Evolutionary conservation across 92 coral and sea anemone species (phyloP).

Genomic region (Umimayanthus kanabou): DNA sequence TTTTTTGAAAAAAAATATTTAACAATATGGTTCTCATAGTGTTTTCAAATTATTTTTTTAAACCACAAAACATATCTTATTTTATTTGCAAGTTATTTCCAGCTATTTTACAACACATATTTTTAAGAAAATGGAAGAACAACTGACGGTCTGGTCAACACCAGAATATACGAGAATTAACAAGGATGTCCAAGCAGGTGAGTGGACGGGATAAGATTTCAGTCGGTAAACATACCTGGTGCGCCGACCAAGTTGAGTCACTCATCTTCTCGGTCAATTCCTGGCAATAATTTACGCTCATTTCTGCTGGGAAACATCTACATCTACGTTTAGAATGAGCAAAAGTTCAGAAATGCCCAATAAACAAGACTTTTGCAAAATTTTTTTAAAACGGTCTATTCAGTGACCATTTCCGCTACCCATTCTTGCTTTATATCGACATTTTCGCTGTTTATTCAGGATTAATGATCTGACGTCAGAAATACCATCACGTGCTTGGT

Average conservation of each 20-base stretch:
- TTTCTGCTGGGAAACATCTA: constrained; percentile 21
- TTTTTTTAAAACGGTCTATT: constrained; percentile 27
- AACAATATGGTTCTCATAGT: constrained; percentile 1
- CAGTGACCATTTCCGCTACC: constrained; percentile 17
- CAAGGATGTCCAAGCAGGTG: too few species aligned
- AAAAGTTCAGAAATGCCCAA: constrained; percentile 19
- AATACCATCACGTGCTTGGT: too few species aligned
- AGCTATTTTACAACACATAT: constrained; percentile 10
- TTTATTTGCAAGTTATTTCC: constrained; percentile 21
- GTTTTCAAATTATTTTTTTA: constrained; percentile 19
- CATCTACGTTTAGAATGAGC: constrained; percentile 2
- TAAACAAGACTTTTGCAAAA: neutral
- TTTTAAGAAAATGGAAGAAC: constrained; percentile 17
- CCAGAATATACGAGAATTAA: too few species aligned
- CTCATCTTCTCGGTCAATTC: neutral
- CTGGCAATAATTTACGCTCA: constrained; percentile 16
- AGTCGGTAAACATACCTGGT: constrained; percentile 22
- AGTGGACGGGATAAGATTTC: too few species aligned
- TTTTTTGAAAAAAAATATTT: neutral
- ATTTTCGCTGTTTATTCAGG: too few species aligned
- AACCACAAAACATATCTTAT: constrained; percentile 10
- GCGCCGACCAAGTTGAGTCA: constrained; percentile 20
- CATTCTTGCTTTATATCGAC: neutral
- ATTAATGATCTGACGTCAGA: too few species aligned
- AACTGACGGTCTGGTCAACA: neutral